Evolutionary conservation across 2,113 vertebrate species (phyloP).

Genomic region (Camelus bactrianus): DNA sequence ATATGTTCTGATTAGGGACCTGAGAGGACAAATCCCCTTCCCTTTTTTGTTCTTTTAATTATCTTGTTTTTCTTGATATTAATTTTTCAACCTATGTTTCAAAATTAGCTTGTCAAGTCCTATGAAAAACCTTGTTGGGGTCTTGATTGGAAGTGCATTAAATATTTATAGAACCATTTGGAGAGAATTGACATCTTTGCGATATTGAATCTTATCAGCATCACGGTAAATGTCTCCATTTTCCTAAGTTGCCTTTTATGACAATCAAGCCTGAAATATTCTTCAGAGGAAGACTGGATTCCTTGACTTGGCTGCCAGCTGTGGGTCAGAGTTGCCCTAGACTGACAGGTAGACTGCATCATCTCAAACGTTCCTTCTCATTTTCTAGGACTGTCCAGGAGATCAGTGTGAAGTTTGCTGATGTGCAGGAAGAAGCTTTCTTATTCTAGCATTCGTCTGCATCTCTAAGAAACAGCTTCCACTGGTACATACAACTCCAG

Average conservation of each 20-base stretch:
- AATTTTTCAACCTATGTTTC: conserved; percentile 68
- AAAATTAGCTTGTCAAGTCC: conserved; percentile 62
- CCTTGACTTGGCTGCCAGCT: not conserved
- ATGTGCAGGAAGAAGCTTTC: not conserved
- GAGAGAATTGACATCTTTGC: conserved; percentile 47
- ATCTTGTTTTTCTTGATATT: conserved; percentile 62
- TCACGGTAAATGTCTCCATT: not conserved
- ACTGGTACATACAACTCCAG: not conserved
- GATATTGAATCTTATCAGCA: not conserved
- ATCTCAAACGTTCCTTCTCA: not conserved
- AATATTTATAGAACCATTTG: conserved; percentile 66
- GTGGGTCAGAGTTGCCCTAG: too few relatives aligned
- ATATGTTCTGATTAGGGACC: not conserved
- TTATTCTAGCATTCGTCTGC: not conserved
- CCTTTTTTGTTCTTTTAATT: conserved; percentile 57
- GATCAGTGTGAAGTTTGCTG: not conserved
- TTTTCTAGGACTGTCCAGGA: not conserved
- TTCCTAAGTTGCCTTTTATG: not conserved
- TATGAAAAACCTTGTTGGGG: conserved; percentile 45
- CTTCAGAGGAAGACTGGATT: not conserved
- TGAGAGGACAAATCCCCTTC: not conserved
- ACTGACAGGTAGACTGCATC: not conserved
- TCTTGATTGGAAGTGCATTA: conserved; percentile 53
- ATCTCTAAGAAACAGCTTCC: not conserved
- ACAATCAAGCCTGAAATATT: not conserved